Conservation (phyloP, 1,140 invertebrate species). For the Micrasema longulum region DNA sequence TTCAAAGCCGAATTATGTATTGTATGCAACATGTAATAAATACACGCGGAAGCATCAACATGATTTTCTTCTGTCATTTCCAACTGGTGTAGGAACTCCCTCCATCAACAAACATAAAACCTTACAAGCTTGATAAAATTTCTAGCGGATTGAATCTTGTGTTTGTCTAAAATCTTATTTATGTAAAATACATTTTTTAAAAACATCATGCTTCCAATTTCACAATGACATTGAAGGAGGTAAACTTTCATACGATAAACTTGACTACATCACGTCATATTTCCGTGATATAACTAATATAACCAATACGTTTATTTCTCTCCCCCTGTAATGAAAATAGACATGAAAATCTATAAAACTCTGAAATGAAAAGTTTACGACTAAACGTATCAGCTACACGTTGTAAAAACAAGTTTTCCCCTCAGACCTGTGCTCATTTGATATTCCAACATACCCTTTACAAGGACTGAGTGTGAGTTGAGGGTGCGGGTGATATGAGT, state of each 20-base stretch:
- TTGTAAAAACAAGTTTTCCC: constrained; percentile 13
- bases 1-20: no score
- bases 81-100: no score
- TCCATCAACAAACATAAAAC: no score
- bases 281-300: not conserved
- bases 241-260: not conserved
- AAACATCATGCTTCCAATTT: not conserved
- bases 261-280: not conserved
- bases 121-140: no score
- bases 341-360: constrained; percentile 6
- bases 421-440: not conserved
- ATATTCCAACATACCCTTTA: not conserved
- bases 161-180: not conserved
- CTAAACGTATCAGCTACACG: constrained; percentile 13
- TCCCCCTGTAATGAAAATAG: not conserved
- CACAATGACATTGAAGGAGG: not conserved
- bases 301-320: not conserved
- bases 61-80: no score
- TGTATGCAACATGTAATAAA: no score
- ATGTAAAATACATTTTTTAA: not conserved
- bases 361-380: constrained; percentile 7
- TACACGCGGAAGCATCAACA: no score
- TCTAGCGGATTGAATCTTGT: not conserved
- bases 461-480: not conserved
- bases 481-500: no score